A percentile compares a stretch with the other conserved stretches of the same genome.
Conservation (phyloP, 2,797 vertebrate species). For the Neomorphus geoffroyi region DNA sequence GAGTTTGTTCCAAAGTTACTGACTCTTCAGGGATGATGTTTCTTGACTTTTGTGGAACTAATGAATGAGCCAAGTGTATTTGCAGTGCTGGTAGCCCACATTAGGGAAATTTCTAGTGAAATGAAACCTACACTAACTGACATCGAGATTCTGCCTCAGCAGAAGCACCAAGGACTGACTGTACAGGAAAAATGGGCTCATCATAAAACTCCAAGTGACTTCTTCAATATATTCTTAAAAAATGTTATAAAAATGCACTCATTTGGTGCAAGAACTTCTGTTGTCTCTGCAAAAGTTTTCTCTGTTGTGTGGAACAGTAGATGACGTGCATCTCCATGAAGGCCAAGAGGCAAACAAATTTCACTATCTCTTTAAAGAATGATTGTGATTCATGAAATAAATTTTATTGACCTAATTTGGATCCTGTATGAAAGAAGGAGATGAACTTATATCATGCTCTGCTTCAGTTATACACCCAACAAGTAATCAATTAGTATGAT, state of each 20-base stretch:
- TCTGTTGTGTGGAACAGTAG: not conserved
- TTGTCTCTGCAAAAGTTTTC: not conserved
- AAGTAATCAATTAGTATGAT: conserved; percentile 55
- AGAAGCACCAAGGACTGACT: not conserved
- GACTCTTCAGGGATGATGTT: not conserved
- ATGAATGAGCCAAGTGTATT: not conserved
- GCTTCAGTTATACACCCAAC: conserved; percentile 16
- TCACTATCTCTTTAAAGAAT: not conserved
- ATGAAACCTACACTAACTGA: not conserved
- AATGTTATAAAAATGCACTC: not conserved
- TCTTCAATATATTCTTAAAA: not conserved
- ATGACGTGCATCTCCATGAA: not conserved
- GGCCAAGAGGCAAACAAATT: not conserved
- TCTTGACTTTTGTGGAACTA: not conserved
- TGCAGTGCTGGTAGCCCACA: not conserved
- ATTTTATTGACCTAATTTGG: conserved; percentile 22
- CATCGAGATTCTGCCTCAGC: not conserved
- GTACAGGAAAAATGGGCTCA: not conserved
- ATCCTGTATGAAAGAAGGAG: not conserved
- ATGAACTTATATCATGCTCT: not conserved
- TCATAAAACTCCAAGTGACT: not conserved
- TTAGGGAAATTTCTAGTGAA: not conserved
- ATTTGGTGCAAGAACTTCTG: not conserved
- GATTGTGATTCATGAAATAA: not conserved
- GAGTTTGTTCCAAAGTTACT: not conserved